Base-by-base conservation (phyloP, 1,140 invertebrate genomes). In the Dufourea novaeangliae region DNA sequence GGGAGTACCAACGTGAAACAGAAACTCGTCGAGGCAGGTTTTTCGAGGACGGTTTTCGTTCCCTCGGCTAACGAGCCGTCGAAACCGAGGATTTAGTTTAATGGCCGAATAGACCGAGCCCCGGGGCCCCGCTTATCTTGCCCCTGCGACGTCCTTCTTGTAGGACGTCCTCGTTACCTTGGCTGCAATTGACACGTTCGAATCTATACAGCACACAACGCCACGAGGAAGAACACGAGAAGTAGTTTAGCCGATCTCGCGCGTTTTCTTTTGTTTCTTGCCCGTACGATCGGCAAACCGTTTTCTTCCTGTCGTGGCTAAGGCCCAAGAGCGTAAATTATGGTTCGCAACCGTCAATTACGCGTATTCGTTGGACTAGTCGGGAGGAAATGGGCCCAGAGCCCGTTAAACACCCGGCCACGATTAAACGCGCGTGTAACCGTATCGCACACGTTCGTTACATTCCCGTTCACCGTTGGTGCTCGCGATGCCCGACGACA, bases 161-260 rank as follows among this genome's bases (percentile, higher is more conserved):
- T 79, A 85, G 72, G 71, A 86, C 80, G 80, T 86, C 79, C 78
- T 79, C 76, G 83, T 85, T 87, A 83, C 82, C 73, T 74, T 61
- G 62, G 72, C 78, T 80, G 46, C 81, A 84, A 84, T 84, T 84
- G 82, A 84, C 76, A 83, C 81, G 82, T 83, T 79, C 80, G 76
- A 83, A 84, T 79, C 64, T 83, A 25, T 82, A 67, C 76, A 61
- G 68, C 70, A 63, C 1, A 17, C 70, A 14, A 27, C 10, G 54
- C 14, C 34, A 44, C n/a, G n/a, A 37, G 46, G 29, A 32, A 54
- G 80, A 83, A 84, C 81, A 78, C 68, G 81, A 82, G 75, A 82
- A 83, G 80, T 69, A 83, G 78, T 84, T 84, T 84, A 83, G 66
- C 78, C 80, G 80, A 69, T 78, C n/a, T n/a, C 59, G 62, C 27